Percentiles rank a stretch among this genome's conserved stretches.
phyloP scores from a whole-genome alignment of 2,888 invertebrate species.

The Drosophila seclusa region DNA sequence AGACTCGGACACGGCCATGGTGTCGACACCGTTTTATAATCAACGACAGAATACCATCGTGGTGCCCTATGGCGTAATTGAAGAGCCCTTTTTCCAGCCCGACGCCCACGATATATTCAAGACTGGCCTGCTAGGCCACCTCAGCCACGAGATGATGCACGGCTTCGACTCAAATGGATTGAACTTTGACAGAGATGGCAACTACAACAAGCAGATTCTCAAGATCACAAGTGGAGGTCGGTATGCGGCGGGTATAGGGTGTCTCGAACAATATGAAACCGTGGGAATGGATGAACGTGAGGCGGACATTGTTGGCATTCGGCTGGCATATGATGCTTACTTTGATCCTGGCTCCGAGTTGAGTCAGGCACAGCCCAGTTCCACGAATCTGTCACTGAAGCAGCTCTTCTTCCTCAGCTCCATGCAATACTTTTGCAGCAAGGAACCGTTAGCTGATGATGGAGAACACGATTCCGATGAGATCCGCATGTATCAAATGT shows the following conservation, averaged over 20 bases:
- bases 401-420: conserved; percentile 75
- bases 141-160: conserved; percentile 81
- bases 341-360: conserved; percentile 38
- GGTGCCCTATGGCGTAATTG: conserved; percentile 73
- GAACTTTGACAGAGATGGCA: conserved; percentile 57
- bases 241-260: conserved; percentile 30
- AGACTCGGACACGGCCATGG: conserved; percentile 42
- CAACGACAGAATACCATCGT: conserved; percentile 71
- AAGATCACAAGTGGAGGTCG: conserved; percentile 36
- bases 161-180: conserved; percentile 72
- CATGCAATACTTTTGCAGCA: conserved; percentile 82
- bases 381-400: conserved; percentile 41
- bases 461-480: conserved; percentile 75
- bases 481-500: conserved; percentile 66
- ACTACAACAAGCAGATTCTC: conserved; percentile 13
- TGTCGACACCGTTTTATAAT: conserved; percentile 71
- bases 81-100: conserved; percentile 57
- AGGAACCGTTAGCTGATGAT: conserved; percentile 21
- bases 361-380: conserved; percentile 22
- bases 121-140: conserved; percentile 74
- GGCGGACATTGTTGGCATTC: conserved; percentile 77
- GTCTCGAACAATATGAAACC: conserved; percentile 56
- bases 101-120: conserved; percentile 67
- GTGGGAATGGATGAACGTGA: conserved; percentile 71
- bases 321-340: conserved; percentile 68